Evolutionary conservation across 2,888 invertebrate genomes (phyloP).

Genomic region (Tinea pellionella): DNA sequence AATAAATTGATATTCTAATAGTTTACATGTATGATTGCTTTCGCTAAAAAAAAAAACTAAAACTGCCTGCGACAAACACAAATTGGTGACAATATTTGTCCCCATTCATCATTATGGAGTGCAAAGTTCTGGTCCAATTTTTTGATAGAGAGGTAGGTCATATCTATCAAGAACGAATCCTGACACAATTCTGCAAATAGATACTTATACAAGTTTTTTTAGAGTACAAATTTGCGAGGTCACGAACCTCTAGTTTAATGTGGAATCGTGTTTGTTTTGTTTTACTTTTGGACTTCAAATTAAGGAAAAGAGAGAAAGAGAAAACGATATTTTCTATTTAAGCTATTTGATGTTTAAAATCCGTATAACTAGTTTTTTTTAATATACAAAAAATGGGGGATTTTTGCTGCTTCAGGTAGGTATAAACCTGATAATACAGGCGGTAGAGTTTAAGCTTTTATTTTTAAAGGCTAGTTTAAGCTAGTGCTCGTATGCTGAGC

Average conservation of each 20-base stretch:
- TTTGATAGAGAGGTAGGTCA: neutral
- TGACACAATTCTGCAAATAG: slow-evolving; percentile 1
- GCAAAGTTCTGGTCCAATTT: neutral
- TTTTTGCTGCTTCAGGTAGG: no score
- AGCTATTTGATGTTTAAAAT: no score
- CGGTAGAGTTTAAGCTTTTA: no score
- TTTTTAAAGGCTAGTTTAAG: no score
- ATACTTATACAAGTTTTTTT: neutral
- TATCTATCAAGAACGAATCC: neutral
- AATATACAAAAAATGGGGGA: no score
- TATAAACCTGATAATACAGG: no score
- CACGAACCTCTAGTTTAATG: neutral
- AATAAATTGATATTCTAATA: no score
- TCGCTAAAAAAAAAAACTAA: neutral
- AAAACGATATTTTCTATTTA: no score
- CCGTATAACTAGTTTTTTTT: no score
- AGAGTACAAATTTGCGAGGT: neutral
- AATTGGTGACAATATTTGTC: neutral
- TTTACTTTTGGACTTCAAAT: neutral
- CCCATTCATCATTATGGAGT: neutral
- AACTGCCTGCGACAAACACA: neutral
- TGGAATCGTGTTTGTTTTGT: neutral
- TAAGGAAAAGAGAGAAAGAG: no score
- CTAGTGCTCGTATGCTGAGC: no score
- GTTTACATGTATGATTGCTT: no score